These are phyloP conservation scores for Elephas maximus DNA, from an alignment of 2,113 vertebrate genomes.

Conservation along the genomic window DNA sequence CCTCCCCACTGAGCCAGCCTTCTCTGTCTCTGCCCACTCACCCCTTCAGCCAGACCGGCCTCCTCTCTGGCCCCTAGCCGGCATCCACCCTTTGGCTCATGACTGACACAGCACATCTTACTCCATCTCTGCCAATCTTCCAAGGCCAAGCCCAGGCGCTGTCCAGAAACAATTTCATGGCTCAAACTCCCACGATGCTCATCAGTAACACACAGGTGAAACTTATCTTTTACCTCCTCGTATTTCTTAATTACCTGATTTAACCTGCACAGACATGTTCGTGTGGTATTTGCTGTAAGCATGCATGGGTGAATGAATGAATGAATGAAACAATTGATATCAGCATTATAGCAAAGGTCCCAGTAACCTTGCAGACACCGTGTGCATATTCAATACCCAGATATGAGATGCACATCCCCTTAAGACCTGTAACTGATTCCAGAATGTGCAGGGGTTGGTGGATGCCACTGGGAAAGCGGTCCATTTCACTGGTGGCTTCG, in stretches of 20 bases:
- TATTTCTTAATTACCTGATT: not conserved
- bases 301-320: not conserved
- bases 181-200: not conserved
- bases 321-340: not conserved
- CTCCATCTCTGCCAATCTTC: not conserved
- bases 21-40: not conserved
- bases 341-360: not conserved
- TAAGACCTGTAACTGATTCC: conserved; percentile 76
- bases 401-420: conserved; percentile 62
- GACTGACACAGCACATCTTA: not conserved
- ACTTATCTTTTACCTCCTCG: not conserved
- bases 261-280: not conserved
- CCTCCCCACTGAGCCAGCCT: not conserved
- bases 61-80: not conserved
- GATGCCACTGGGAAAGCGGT: conserved; percentile 58
- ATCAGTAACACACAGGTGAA: not conserved
- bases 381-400: conserved; percentile 30
- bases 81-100: not conserved
- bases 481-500: conserved; percentile 80
- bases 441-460: not conserved
- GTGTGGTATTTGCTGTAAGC: not conserved
- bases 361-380: accelerated
- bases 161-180: not conserved
- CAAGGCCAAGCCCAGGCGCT: not conserved
- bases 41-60: not conserved